These are phyloP conservation scores for cat (Felis catus) DNA, from an alignment of 2,113 vertebrate genomes.

Conservation along the genomic window F.catus_Fca126_mat1.0 CM031413.1:58214501-58215000, in stretches of 20 bases:
- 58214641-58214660: no score
- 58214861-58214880: not conserved
- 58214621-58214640: no score
- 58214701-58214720: no score
- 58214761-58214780: not conserved
- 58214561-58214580: no score
- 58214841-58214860: not conserved
- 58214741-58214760: not conserved
- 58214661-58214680: no score
- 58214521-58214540: no score
- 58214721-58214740: not conserved
- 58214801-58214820: not conserved
- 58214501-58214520: no score
- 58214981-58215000: not conserved
- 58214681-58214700: no score
- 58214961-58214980: not conserved
- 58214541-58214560: no score
- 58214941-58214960: not conserved
- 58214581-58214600: no score
- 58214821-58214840: not conserved
- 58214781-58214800: not conserved
- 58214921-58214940: not conserved
- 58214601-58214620: no score
- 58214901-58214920: not conserved
- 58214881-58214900: not conserved